These are phyloP conservation scores for Aethes cnicana DNA, from an alignment of 2,888 invertebrate genomes.

Conservation along the genomic window DNA sequence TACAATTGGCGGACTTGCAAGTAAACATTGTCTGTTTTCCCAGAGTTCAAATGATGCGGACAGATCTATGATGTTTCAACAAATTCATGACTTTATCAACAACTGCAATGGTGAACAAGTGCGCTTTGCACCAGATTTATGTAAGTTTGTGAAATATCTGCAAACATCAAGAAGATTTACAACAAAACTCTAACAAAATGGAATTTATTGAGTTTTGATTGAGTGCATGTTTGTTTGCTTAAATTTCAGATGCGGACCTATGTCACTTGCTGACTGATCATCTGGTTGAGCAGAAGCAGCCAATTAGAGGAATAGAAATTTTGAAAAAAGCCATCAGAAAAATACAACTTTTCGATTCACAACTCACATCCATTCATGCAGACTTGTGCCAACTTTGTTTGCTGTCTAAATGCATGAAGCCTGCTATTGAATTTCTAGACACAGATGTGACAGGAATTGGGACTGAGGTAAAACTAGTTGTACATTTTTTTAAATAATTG, in stretches of 20 bases:
- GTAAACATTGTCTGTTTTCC: neutral
- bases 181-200: too few species aligned
- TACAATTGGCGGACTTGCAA: too few species aligned
- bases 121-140: conserved; percentile 91
- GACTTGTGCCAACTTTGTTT: conserved; percentile 96
- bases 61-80: conserved; percentile 83
- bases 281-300: conserved; percentile 89
- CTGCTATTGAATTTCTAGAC: conserved; percentile 93
- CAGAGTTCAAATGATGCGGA: conserved; percentile 73
- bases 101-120: conserved; percentile 96
- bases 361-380: conserved; percentile 96
- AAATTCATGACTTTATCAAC: conserved; percentile 92
- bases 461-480: conserved; percentile 84
- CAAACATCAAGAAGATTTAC: neutral
- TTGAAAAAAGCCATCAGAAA: conserved; percentile 93
- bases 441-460: conserved; percentile 96
- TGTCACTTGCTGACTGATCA: conserved; percentile 92
- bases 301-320: conserved; percentile 91
- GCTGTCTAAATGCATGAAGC: conserved; percentile 94
- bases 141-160: conserved; percentile 80
- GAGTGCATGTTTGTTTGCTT: conserved; percentile 6
- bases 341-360: conserved; percentile 92
- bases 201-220: too few species aligned
- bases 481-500: neutral
- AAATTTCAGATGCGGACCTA: conserved; percentile 89